A percentile compares a stretch with the other conserved stretches of the same genome.
These are phyloP conservation scores for Stomatorhinus walkeri DNA, from an alignment of 2,797 vertebrate genomes.

Conservation along the genomic window DNA sequence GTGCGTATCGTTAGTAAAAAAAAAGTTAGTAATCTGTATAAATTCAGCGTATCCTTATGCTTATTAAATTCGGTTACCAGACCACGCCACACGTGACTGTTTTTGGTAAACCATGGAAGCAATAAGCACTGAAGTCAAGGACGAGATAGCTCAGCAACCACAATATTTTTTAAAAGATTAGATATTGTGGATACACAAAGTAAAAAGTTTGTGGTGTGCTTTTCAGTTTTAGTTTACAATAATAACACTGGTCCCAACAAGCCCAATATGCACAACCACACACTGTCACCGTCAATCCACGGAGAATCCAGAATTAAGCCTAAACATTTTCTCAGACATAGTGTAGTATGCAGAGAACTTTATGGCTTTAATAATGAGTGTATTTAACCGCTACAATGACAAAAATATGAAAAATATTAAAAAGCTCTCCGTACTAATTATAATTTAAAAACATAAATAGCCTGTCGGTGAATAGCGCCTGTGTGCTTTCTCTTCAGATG, in stretches of 20 bases:
- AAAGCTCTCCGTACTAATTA: not conserved
- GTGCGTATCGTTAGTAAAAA: not conserved
- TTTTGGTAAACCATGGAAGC: not conserved
- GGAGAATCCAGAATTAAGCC: not conserved
- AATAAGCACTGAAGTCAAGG: not conserved
- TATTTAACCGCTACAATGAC: not conserved
- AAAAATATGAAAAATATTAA: not conserved
- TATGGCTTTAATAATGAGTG: not conserved
- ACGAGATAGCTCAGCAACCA: not conserved
- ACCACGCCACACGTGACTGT: not conserved
- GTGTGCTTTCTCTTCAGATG: not conserved
- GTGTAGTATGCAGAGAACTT: not conserved
- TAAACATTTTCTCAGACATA: not conserved
- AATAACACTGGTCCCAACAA: not conserved
- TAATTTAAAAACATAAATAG: not conserved
- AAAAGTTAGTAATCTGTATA: not conserved
- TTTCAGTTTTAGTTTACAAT: not conserved
- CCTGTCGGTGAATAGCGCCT: not conserved
- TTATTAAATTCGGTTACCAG: not conserved
- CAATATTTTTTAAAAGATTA: not conserved
- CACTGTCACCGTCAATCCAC: not conserved
- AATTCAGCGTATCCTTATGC: not conserved
- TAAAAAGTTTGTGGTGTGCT: not conserved
- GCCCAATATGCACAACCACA: not conserved
- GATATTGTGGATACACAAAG: not conserved